Base-by-base conservation (phyloP, 2,888 invertebrate genomes). In the Cremastinae sp. region DNA sequence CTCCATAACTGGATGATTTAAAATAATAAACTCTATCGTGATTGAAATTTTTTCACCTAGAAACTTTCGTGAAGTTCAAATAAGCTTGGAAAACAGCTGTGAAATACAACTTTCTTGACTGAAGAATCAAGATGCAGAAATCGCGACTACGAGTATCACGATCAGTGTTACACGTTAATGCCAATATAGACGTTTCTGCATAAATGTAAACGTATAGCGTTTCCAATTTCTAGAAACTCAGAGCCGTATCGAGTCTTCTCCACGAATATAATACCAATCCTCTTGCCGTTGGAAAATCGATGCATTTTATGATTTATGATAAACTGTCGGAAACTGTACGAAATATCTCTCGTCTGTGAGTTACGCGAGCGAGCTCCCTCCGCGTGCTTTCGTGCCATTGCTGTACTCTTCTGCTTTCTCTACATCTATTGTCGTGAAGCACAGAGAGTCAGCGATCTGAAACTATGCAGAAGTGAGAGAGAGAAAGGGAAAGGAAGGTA, bases 331-430 rank as follows among this genome's bases (percentile, higher is more conserved):
- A n/a, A n/a, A 16, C 45, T 45, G 9, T 58, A 62, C 56, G 53
- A 72, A 72, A 72, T 68, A 64, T 72, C 45, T 64, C 55, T 62
- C 68, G 56, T 53, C 62, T 20, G 68, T 58, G 47, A 68, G 71
- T 72, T 75, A 51, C 75, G 43, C 49, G 62, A 66, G 18, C 28
- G 5, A 2, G 35, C 18, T 47, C n/a, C 35, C n/a, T 20, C 16
- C 10, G 16, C 28, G 8, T 41, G 51, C 39, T 65, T 41, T 35
- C 2, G 43, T 12, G 58, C 37, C 16, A 37, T n/a, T 45, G 65
- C 55, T 4, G 39, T 41, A 53, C 64, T 75, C 61, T 16, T 55
- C 70, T 66, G 61, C 61, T 75, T 49, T 58, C 28, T 18, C 39
- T 14, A 51, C 64, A 51, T 69, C 58, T 53, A 64, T 69, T 69